phyloP scores from a whole-genome alignment of 2,797 vertebrate genomes.

The Masticophis lateralis region DNA sequence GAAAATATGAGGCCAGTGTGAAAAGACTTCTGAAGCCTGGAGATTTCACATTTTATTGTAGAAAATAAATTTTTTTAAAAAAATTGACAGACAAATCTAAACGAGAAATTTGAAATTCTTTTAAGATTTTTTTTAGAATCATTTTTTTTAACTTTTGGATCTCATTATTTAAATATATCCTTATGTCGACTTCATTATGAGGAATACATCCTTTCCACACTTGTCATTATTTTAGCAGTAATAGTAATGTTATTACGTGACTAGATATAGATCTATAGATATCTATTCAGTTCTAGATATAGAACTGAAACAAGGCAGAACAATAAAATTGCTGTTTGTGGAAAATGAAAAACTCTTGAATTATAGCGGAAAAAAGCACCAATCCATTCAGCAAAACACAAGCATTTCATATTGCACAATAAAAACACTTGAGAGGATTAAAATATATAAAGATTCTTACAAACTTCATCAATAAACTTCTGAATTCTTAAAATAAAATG shows the following conservation, averaged over 20 bases:
- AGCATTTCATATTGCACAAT: constrained; percentile 4
- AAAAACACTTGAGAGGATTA: neutral
- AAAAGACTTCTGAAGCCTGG: neutral
- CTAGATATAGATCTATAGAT: too few relatives aligned
- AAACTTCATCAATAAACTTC: constrained; percentile 24
- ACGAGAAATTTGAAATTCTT: constrained; percentile 5
- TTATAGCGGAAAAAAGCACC: constrained; percentile 24
- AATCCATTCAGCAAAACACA: constrained; percentile 51
- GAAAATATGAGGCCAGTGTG: neutral
- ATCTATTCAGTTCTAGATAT: neutral
- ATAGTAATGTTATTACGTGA: neutral
- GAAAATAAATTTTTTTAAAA: neutral
- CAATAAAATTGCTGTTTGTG: neutral
- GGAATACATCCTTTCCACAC: constrained; percentile 17
- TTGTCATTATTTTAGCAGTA: constrained; percentile 11
- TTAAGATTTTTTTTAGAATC: neutral
- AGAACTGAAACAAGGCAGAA: constrained; percentile 21
- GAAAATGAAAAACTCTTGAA: constrained; percentile 38
- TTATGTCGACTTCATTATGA: neutral
- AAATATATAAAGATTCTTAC: constrained; percentile 17
- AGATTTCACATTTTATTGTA: neutral
- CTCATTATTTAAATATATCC: neutral
- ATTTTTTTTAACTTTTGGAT: neutral
- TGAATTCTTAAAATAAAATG: constrained; percentile 11
- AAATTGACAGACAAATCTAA: neutral